phyloP scores from a whole-genome alignment of 2,797 vertebrate species.

The Acipenser transmontanus region DNA sequence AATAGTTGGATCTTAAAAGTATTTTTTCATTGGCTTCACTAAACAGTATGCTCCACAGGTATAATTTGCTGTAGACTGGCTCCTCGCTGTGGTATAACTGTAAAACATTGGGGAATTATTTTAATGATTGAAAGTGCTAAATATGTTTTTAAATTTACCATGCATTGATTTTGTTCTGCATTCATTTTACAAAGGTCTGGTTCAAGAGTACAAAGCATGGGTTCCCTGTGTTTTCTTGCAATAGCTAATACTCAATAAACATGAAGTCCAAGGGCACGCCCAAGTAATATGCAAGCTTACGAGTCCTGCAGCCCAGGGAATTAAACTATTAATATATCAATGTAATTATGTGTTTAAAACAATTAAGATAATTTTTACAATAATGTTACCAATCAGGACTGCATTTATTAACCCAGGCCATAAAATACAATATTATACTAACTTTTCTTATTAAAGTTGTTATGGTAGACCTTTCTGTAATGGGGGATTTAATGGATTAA shows the following conservation, averaged over 20 bases:
- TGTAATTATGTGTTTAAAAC: slow-evolving; percentile 80
- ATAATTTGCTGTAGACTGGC: slow-evolving; percentile 39
- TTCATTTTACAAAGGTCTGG: too few species aligned
- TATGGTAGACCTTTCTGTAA: slow-evolving; percentile 56
- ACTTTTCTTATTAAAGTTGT: slow-evolving; percentile 72
- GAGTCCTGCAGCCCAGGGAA: slow-evolving; percentile 55
- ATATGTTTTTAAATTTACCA: too few species aligned
- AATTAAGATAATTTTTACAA: slow-evolving; percentile 69
- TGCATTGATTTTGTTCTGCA: too few species aligned
- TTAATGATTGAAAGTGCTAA: too few species aligned
- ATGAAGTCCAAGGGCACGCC: slow-evolving; percentile 57
- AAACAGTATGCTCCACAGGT: slow-evolving; percentile 47
- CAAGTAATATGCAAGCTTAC: slow-evolving; percentile 71
- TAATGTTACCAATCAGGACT: slow-evolving; percentile 57
- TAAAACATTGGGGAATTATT: too few species aligned
- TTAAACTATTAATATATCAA: slow-evolving; percentile 73
- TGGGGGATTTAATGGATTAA: slow-evolving; percentile 86
- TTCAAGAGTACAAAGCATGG: background rate
- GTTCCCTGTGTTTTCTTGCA: background rate
- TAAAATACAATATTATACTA: slow-evolving; percentile 68
- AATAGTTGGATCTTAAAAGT: too few species aligned
- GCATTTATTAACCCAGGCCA: slow-evolving; percentile 59
- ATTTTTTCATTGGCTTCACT: slow-evolving; percentile 15
- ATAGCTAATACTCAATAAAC: slow-evolving; percentile 45
- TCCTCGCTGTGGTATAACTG: slow-evolving; percentile 22